Conservation (phyloP, 2,113 vertebrate species). For the Nannospalax galili region DNA sequence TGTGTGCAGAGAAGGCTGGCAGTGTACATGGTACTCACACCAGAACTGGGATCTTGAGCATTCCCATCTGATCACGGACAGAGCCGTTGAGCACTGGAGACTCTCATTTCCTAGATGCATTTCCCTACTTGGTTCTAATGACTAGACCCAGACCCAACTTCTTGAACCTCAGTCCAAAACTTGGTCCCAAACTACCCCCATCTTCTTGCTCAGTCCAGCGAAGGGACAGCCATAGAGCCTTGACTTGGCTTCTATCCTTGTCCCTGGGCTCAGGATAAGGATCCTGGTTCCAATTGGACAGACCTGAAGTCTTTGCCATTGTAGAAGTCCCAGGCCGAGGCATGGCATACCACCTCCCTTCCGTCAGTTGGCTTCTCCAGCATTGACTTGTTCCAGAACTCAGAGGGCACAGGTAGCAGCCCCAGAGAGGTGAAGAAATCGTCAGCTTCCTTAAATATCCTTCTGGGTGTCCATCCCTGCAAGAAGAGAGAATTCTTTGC, state of each 20-base stretch:
- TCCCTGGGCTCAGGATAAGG: not conserved
- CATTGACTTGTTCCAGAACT: constrained; percentile 91
- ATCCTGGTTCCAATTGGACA: not conserved
- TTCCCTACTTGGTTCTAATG: not conserved
- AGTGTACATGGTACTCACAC: not conserved
- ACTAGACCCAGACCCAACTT: not conserved
- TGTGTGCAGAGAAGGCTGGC: not conserved
- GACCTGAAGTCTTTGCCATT: constrained; percentile 90
- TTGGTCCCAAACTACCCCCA: not conserved
- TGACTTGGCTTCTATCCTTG: not conserved
- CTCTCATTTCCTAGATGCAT: not conserved
- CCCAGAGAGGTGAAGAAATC: constrained; percentile 93
- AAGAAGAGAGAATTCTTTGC: not conserved
- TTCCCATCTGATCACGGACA: too few relatives aligned
- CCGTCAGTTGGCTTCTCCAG: constrained; percentile 84
- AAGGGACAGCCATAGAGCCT: not conserved
- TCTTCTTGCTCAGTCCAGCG: not conserved
- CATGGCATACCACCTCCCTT: constrained; percentile 89
- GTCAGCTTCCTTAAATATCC: constrained; percentile 95
- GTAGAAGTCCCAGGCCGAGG: constrained; percentile 91
- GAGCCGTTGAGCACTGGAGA: not conserved
- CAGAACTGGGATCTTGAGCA: not conserved
- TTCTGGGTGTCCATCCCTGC: constrained; percentile 92
- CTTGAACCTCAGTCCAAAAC: not conserved
- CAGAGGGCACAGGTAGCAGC: constrained; percentile 88